Percentiles rank a stretch among this genome's conserved stretches.
phyloP scores from a whole-genome alignment of 1,140 invertebrate genomes.

The Bursaphelenchus mucronatus region DNA sequence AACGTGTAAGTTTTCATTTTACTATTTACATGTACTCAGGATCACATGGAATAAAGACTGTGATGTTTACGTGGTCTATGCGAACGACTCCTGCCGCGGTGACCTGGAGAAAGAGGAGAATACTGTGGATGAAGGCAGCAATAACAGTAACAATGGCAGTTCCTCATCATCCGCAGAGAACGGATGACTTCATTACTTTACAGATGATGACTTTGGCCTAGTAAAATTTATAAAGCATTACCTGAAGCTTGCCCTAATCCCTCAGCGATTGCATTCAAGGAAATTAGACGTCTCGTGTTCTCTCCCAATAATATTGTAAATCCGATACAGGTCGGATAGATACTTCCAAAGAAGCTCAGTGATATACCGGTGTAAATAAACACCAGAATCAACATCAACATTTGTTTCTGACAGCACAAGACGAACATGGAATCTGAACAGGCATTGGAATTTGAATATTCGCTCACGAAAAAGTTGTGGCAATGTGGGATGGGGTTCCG shows the following conservation, averaged over 20 bases:
- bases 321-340: conserved; percentile 50
- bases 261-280: conserved; percentile 43
- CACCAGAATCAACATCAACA: conserved; percentile 37
- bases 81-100: conserved; percentile 27
- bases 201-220: not conserved
- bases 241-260: conserved; percentile 44
- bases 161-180: not conserved
- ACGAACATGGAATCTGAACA: not conserved
- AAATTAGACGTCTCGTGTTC: conserved; percentile 48
- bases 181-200: not conserved
- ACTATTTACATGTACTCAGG: conserved; percentile 13
- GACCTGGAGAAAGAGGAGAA: conserved; percentile 36
- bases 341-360: conserved; percentile 40
- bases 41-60: conserved; percentile 34
- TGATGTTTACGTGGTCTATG: conserved; percentile 37
- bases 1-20: conserved; percentile 22
- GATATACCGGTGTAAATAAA: conserved; percentile 51
- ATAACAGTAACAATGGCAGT: not conserved
- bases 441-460: not conserved
- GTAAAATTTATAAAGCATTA: conserved; percentile 20
- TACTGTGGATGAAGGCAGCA: conserved; percentile 16
- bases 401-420: conserved; percentile 18
- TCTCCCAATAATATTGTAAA: conserved; percentile 31
- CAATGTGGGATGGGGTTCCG: no score
- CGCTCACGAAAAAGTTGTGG: conserved; percentile 5